Conservation (phyloP, 2,888 invertebrate genomes). For the Baronia brevicornis region DNA sequence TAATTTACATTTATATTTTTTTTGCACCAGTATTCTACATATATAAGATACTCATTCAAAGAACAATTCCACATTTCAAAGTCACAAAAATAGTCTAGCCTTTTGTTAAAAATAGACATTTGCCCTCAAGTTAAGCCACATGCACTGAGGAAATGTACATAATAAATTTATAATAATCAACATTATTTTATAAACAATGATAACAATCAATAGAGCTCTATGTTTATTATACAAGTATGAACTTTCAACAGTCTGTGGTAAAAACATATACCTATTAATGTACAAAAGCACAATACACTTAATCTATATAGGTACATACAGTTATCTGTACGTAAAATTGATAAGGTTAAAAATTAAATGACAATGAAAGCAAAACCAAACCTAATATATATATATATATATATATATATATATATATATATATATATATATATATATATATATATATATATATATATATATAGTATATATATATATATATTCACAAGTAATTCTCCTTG, state of each 20-base stretch:
- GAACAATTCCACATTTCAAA: constrained; percentile 62
- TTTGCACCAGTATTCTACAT: constrained; percentile 47
- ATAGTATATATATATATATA: constrained; percentile 11
- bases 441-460: too few species aligned
- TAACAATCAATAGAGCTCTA: constrained; percentile 68
- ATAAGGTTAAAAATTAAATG: constrained; percentile 17
- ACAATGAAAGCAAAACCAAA: constrained; percentile 19
- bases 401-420: constrained; percentile 4
- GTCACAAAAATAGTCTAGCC: constrained; percentile 67
- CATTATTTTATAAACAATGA: constrained; percentile 69
- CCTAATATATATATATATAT: constrained; percentile 7
- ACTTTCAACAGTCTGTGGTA: constrained; percentile 60
- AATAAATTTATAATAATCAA: constrained; percentile 71
- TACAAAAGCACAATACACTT: constrained; percentile 42
- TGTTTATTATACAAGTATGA: constrained; percentile 59
- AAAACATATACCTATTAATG: constrained; percentile 44
- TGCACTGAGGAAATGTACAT: constrained; percentile 63
- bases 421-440: too few species aligned
- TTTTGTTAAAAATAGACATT: constrained; percentile 69
- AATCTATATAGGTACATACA: constrained; percentile 32
- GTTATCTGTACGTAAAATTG: constrained; percentile 20
- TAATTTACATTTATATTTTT: constrained; percentile 45
- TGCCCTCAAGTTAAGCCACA: constrained; percentile 56
- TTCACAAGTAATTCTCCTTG: constrained; percentile 4
- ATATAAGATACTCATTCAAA: constrained; percentile 58